A percentile compares a stretch with the other conserved stretches of the same genome.
phyloP scores from a whole-genome alignment of 1,140 invertebrate genomes.

The Maniola jurtina region DNA sequence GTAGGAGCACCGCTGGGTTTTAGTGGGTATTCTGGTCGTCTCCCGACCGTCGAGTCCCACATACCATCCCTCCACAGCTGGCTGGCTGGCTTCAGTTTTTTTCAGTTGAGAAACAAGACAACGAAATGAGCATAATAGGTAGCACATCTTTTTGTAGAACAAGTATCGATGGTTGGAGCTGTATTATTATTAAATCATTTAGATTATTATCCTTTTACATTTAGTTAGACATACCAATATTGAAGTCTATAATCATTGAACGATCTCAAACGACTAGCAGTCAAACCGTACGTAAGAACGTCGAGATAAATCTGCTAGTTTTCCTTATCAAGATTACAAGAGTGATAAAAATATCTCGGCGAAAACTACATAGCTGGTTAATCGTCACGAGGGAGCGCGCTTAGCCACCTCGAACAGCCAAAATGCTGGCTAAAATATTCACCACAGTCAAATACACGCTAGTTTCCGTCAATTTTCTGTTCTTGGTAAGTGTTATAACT shows the following conservation, averaged over 20 bases:
- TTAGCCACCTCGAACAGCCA: conserved; percentile 30
- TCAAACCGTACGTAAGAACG: conserved; percentile 35
- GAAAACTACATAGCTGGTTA: conserved; percentile 44
- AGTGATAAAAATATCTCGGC: conserved; percentile 71
- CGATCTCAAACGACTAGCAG: conserved; percentile 37
- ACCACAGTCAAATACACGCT: conserved; percentile 72
- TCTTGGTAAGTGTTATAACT: conserved; percentile 57
- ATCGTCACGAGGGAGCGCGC: conserved; percentile 43
- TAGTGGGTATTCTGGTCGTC: no score
- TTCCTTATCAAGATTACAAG: conserved; percentile 74
- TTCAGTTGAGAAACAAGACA: no score
- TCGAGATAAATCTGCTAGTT: conserved; percentile 68
- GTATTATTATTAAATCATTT: no score
- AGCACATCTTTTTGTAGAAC: no score
- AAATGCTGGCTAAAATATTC: conserved; percentile 72
- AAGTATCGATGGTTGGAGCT: no score
- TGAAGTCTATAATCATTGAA: background rate
- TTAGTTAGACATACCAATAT: background rate
- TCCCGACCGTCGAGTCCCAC: no score
- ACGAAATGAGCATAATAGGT: no score
- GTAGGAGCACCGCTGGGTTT: no score
- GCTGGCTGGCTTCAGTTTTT: no score
- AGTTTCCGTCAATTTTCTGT: conserved; percentile 65
- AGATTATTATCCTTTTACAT: no score
- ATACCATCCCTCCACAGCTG: no score